Conservation (phyloP, 2,888 invertebrate species). For the Listrodromus nycthemerus region DNA sequence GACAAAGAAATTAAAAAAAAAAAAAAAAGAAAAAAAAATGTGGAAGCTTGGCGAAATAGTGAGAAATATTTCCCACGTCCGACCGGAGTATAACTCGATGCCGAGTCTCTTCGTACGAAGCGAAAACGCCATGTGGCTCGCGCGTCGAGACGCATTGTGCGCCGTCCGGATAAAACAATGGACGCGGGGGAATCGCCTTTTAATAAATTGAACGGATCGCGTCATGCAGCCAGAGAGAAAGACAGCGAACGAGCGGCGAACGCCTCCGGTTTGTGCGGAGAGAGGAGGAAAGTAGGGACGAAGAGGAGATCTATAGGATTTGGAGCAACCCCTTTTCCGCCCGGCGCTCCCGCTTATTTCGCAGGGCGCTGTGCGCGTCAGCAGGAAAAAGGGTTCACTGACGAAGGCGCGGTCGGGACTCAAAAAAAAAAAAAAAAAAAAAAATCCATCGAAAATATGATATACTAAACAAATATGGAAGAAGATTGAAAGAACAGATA, state of each 20-base stretch:
- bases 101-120: conserved; percentile 51
- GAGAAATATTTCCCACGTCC: conserved; percentile 72
- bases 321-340: conserved; percentile 43
- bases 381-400: conserved; percentile 35
- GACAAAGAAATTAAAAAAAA: not conserved
- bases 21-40: conserved; percentile 20
- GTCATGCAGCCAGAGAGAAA: conserved; percentile 67
- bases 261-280: conserved; percentile 19
- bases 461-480: conserved; percentile 30
- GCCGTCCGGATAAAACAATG: conserved; percentile 77
- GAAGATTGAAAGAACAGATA: not conserved
- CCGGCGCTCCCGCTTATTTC: conserved; percentile 49
- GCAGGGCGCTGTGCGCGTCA: conserved; percentile 34
- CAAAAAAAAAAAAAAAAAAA: conserved; percentile 35
- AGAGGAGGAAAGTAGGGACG: conserved; percentile 12
- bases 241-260: not conserved
- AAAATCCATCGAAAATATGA: conserved; percentile 31
- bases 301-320: conserved; percentile 27
- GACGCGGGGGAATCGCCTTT: conserved; percentile 76
- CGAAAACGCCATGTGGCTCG: conserved; percentile 78
- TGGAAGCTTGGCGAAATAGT: conserved; percentile 44
- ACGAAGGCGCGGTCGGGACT: conserved; percentile 35
- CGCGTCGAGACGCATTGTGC: conserved; percentile 76
- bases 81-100: conserved; percentile 12
- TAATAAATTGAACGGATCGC: conserved; percentile 81